Percentiles rank a stretch among this genome's conserved stretches.
These are phyloP conservation scores for Hippopotamyrus pictus DNA, from an alignment of 2,797 vertebrate genomes.

Conservation along the genomic window DNA sequence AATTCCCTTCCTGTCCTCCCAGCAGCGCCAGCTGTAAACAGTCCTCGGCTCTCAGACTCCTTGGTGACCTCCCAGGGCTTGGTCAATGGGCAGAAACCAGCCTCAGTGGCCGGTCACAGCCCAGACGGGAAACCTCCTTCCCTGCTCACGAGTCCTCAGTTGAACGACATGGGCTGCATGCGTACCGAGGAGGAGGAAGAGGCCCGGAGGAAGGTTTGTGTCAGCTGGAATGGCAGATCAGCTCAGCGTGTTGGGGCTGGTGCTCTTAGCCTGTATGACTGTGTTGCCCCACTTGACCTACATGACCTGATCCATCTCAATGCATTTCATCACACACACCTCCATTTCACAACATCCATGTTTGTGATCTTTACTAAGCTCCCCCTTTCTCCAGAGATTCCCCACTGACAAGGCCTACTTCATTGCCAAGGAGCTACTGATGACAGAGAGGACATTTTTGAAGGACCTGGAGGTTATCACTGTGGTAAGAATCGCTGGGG, in stretches of 20 bases:
- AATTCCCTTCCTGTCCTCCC: neutral
- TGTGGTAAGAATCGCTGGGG: constrained; percentile 63
- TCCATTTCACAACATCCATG: neutral
- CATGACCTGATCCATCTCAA: constrained; percentile 38
- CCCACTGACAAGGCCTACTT: constrained; percentile 88
- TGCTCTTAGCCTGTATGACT: neutral
- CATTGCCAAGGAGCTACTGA: constrained; percentile 87
- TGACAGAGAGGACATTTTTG: constrained; percentile 85
- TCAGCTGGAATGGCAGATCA: neutral
- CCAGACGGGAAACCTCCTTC: constrained; percentile 79
- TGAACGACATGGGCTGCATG: constrained; percentile 75
- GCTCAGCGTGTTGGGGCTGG: neutral
- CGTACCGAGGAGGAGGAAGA: constrained; percentile 88
- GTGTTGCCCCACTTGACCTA: constrained; percentile 32
- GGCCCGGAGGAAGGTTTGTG: constrained; percentile 77
- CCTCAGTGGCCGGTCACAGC: constrained; percentile 76
- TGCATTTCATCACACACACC: neutral
- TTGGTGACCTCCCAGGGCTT: constrained; percentile 75
- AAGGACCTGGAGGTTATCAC: constrained; percentile 95
- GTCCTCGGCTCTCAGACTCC: constrained; percentile 78
- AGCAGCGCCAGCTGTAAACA: constrained; percentile 73
- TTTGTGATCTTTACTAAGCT: neutral
- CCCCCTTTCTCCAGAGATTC: constrained; percentile 68
- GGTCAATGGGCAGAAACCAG: constrained; percentile 66
- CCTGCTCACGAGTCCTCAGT: constrained; percentile 84